Base-by-base conservation (phyloP, 2,797 vertebrate genomes). In the Ciconia nigra region DNA sequence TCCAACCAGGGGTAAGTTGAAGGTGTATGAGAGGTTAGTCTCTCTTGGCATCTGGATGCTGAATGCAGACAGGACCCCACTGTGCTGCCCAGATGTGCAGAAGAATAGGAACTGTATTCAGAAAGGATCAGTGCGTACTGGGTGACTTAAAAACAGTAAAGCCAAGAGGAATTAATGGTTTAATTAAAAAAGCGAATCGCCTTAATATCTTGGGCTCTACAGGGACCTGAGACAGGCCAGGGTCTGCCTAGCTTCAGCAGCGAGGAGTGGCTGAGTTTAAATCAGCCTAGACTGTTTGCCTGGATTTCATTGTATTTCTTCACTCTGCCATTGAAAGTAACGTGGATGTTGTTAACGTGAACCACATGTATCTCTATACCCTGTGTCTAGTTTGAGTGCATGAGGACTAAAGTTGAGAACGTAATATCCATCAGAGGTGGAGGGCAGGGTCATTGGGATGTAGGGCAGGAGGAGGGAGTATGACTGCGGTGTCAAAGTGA, bases 281-380 rank as follows among this genome's bases (percentile, higher is more conserved):
- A 72, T 62, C 51, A 72, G 4, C 29, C n/a, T 44, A 7, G 35
- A 12, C 7, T 28, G 4, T 66, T 58, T 73, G 25, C 24, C 20
- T 77, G 19, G 35, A 44, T 92, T 78, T 89, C 16, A 39, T 2
- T 2, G 1, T n/a, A 22, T 55, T 72, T 61, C 29, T 82, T 88
- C 10, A 14, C 21, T 80, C 42, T 77, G 17, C 8, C 15, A 2
- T 1, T 39, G 58, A 46, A 46, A 54, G 19, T 33, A 71, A 18
- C 8, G 8, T 3, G 37, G 28, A 4, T 52, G 28, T 1, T 54
- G 16, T 28, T 73, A 39, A 63, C 28, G 16, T 5, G 37, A 77
- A 29, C 18, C 11, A 12, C 0, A 0, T 51, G 3, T 33, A 31
- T 12, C 21, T 52, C 28, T 49, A 4, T 4, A 16, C 16, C 5